Evolutionary conservation across 2,888 invertebrate genomes (phyloP).

Genomic region (Unio delphinus): DNA sequence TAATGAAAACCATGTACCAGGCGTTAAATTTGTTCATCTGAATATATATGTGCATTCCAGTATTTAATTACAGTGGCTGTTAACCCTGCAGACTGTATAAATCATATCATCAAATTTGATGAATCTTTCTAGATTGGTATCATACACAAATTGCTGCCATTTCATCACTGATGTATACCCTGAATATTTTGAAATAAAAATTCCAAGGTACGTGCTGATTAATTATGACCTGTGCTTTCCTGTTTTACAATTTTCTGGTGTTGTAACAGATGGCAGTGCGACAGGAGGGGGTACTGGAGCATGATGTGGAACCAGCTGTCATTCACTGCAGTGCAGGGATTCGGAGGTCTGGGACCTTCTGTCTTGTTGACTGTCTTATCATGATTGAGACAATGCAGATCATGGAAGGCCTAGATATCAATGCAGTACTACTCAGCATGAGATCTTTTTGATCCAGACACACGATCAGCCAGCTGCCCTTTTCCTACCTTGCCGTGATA

Average conservation of each 20-base stretch:
- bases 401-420: constrained; percentile 83
- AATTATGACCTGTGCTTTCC: constrained; percentile 66
- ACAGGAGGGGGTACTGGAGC: constrained; percentile 64
- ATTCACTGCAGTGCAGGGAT: constrained; percentile 98
- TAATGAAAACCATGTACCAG: too few species aligned
- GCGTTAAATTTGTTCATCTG: too few species aligned
- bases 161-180: too few species aligned
- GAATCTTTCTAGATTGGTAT: too few species aligned
- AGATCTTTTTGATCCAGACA: constrained; percentile 92
- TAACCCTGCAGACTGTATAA: too few species aligned
- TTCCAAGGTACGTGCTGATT: too few species aligned
- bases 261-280: constrained; percentile 60
- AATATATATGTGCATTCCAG: too few species aligned
- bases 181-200: too few species aligned
- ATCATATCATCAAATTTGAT: too few species aligned
- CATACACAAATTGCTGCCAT: too few species aligned
- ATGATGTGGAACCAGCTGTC: constrained; percentile 82
- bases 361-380: constrained; percentile 83
- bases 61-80: too few species aligned
- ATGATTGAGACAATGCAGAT: constrained; percentile 84
- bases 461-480: constrained; percentile 93
- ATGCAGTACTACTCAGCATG: constrained; percentile 87
- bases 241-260: constrained; percentile 75
- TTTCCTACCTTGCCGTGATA: constrained; percentile 94
- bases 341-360: constrained; percentile 96